Evolutionary conservation across 2,113 vertebrate genomes (phyloP).

Genomic region (Piprites chloris): DNA sequence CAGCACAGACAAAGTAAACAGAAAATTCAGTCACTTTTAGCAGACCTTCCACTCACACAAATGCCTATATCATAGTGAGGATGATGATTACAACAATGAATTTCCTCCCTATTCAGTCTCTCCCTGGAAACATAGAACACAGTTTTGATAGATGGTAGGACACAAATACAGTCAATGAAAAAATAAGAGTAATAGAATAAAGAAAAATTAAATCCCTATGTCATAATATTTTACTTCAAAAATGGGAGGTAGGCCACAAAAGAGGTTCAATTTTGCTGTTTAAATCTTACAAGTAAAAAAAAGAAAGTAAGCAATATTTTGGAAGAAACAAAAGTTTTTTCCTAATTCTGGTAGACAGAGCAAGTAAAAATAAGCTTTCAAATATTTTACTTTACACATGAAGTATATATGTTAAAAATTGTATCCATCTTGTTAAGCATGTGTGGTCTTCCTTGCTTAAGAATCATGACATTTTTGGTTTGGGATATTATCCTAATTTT

Average conservation of each 20-base stretch:
- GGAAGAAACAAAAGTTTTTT: neutral
- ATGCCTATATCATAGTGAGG: neutral
- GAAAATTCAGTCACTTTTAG: neutral
- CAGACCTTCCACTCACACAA: neutral
- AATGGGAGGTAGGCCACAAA: neutral
- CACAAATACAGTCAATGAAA: neutral
- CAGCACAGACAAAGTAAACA: neutral
- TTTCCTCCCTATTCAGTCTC: neutral
- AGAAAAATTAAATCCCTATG: neutral
- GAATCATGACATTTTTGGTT: neutral
- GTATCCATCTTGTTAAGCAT: neutral
- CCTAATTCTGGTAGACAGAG: neutral
- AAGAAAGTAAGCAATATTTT: neutral
- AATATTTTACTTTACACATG: neutral
- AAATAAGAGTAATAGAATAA: neutral
- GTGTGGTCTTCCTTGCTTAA: neutral
- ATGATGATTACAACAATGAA: neutral
- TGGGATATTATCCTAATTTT: neutral
- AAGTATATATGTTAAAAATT: neutral
- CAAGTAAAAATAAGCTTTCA: neutral
- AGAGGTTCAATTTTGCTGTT: neutral
- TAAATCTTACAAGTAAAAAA: neutral
- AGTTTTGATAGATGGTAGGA: neutral
- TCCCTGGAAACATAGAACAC: neutral
- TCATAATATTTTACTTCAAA: neutral